These are phyloP conservation scores for Rhynchomys soricoides DNA, from an alignment of 2,113 vertebrate genomes.

Conservation along the genomic window DNA sequence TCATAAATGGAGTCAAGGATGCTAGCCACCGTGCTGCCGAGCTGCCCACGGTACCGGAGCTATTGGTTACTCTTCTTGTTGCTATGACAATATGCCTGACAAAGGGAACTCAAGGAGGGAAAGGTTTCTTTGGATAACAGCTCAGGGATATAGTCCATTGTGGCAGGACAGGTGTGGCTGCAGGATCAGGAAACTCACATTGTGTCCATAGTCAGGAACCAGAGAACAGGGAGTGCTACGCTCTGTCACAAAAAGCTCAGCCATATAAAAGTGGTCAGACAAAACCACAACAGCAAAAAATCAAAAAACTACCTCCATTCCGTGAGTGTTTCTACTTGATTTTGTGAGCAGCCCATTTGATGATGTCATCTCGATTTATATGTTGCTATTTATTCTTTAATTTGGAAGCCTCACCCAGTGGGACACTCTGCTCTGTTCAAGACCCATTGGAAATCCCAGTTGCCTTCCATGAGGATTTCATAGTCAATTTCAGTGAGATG, in stretches of 20 bases:
- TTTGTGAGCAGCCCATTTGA: background rate
- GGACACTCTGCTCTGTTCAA: background rate
- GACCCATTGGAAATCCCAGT: background rate
- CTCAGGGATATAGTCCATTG: background rate
- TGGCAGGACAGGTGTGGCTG: background rate
- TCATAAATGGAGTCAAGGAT: background rate
- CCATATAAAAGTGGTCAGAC: background rate
- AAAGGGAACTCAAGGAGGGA: background rate
- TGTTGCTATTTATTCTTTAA: background rate
- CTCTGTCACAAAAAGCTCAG: background rate
- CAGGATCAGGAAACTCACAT: no score
- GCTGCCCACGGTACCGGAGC: background rate
- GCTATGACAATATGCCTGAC: background rate
- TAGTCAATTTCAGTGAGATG: background rate
- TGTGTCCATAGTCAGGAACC: background rate
- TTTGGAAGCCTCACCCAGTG: background rate
- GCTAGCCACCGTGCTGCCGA: rapidly evolving
- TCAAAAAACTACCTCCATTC: background rate
- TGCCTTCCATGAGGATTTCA: background rate
- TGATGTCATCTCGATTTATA: background rate
- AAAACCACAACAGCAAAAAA: background rate
- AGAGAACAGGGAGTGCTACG: background rate
- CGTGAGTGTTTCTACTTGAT: background rate
- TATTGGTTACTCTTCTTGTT: background rate
- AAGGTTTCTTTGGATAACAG: background rate